phyloP scores from a whole-genome alignment of 1,140 invertebrate species.

The Drosophila bocki region DNA sequence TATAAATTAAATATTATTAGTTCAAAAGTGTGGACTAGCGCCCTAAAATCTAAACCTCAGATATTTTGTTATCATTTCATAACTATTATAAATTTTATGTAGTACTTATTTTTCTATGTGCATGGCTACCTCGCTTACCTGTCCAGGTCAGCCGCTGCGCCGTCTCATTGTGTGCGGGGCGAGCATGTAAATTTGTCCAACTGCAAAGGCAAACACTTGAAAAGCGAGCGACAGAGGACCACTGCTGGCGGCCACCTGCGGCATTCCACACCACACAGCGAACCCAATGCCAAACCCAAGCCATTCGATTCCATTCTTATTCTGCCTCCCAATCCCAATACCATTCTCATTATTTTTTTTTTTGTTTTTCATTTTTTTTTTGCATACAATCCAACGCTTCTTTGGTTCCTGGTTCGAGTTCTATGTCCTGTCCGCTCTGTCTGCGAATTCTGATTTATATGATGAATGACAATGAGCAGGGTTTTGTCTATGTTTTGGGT shows the following conservation, averaged over 20 bases:
- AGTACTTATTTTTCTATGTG: not conserved
- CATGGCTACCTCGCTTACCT: conserved; percentile 32
- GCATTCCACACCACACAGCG: conserved; percentile 49
- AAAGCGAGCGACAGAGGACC: conserved; percentile 48
- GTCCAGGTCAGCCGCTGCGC: conserved; percentile 20
- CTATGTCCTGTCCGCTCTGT: conserved; percentile 38
- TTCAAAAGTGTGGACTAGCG: too few species aligned
- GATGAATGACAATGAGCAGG: conserved; percentile 56
- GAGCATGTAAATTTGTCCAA: conserved; percentile 78
- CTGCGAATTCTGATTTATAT: conserved; percentile 71
- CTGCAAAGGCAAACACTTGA: conserved; percentile 77
- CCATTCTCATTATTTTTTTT: conserved; percentile 19
- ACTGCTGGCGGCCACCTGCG: conserved; percentile 66
- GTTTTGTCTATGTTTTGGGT: conserved; percentile 38
- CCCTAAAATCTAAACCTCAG: not conserved
- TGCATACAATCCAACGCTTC: conserved; percentile 70
- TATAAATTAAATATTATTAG: too few species aligned
- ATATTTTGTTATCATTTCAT: not conserved
- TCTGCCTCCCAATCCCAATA: conserved; percentile 10
- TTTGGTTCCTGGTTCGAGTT: conserved; percentile 35
- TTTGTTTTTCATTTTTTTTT: conserved; percentile 33
- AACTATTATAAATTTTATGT: not conserved
- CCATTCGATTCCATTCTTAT: conserved; percentile 35
- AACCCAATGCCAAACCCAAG: conserved; percentile 12
- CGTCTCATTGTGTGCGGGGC: conserved; percentile 68